phyloP scores from a whole-genome alignment of 1,140 invertebrate species.

The Zaprionus kolodkinae region DNA sequence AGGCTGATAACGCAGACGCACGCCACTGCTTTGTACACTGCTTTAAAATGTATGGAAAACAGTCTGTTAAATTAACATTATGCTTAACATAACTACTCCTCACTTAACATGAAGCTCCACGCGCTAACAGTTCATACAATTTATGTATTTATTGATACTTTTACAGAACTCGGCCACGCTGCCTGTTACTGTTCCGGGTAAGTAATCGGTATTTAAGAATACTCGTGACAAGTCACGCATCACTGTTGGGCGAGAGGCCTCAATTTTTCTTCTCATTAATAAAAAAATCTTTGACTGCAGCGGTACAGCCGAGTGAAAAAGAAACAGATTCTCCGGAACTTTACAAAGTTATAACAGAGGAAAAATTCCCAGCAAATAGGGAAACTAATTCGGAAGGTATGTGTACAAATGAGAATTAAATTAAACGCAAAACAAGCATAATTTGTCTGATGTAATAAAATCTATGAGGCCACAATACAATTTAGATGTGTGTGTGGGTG shows the following conservation, averaged over 20 bases:
- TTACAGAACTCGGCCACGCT: constrained; percentile 67
- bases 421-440: background rate
- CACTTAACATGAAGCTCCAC: background rate
- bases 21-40: no score
- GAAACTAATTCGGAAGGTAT: constrained; percentile 53
- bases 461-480: constrained; percentile 2
- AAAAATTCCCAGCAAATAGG: constrained; percentile 42
- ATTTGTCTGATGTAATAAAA: constrained; percentile 63
- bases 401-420: constrained; percentile 6
- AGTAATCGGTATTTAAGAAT: background rate
- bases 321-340: constrained; percentile 35
- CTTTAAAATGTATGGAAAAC: no score
- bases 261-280: constrained; percentile 10
- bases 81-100: constrained; percentile 16
- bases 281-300: constrained; percentile 22
- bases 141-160: background rate
- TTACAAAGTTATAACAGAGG: constrained; percentile 62
- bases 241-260: background rate
- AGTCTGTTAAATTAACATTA: no score
- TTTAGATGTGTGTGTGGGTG: background rate
- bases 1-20: no score
- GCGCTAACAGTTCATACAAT: background rate
- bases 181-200: constrained; percentile 56
- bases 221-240: background rate
- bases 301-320: constrained; percentile 19